A percentile compares a stretch with the other conserved stretches of the same genome.
Evolutionary conservation across 2,888 invertebrate species (phyloP).

Genomic region (Dugesia japonica): DNA sequence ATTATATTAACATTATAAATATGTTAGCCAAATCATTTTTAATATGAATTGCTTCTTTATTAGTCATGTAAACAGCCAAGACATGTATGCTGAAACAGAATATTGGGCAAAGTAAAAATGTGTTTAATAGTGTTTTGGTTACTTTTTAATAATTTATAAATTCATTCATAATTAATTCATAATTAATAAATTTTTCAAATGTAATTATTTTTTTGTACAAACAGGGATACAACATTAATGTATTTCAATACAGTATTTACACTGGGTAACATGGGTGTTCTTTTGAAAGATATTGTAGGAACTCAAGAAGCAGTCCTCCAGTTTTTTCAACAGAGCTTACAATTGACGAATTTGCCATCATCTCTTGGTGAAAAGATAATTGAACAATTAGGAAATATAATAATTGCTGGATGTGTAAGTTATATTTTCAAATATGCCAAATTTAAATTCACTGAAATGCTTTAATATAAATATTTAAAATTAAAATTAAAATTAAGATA

Average conservation of each 20-base stretch:
- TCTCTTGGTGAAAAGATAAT: slow-evolving; percentile 80
- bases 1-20: too few relatives aligned
- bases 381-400: slow-evolving; percentile 90
- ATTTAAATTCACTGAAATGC: too few relatives aligned
- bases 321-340: slow-evolving; percentile 67
- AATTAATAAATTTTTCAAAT: background rate
- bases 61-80: background rate
- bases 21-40: too few relatives aligned
- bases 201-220: slow-evolving; percentile 38
- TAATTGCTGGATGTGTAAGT: slow-evolving; percentile 59
- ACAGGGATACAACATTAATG: slow-evolving; percentile 72
- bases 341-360: slow-evolving; percentile 60
- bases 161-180: slow-evolving; percentile 28
- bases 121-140: slow-evolving; percentile 2
- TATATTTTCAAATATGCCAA: too few relatives aligned
- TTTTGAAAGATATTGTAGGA: slow-evolving; percentile 74
- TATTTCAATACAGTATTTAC: slow-evolving; percentile 90
- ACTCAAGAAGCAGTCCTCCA: slow-evolving; percentile 84
- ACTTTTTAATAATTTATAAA: slow-evolving; percentile 16
- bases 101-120: background rate
- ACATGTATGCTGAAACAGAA: background rate
- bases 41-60: background rate
- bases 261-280: slow-evolving; percentile 74
- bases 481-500: too few relatives aligned
- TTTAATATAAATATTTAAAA: too few relatives aligned